Evolutionary conservation across 2,888 invertebrate genomes (phyloP).

Genomic region (Ornithoptera priamus): DNA sequence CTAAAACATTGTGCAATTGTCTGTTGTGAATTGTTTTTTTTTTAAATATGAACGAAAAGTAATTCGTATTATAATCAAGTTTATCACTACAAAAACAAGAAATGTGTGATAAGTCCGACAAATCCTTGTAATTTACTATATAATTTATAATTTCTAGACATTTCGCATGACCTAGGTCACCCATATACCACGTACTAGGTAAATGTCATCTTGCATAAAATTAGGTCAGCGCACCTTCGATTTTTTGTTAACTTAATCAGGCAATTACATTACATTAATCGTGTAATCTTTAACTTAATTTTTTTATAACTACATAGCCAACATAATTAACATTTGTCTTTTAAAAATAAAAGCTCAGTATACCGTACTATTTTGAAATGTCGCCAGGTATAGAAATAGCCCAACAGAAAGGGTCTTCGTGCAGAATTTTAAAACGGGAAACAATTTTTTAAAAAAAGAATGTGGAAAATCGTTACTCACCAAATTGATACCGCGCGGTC

Average conservation of each 20-base stretch:
- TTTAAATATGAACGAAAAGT: no score
- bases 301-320: no score
- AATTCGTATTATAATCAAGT: no score
- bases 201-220: slow-evolving; percentile 52
- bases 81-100: no score
- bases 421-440: no score
- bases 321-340: background rate
- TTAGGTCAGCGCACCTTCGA: slow-evolving; percentile 53
- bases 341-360: background rate
- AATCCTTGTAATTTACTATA: slow-evolving; percentile 4
- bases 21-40: no score
- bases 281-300: background rate
- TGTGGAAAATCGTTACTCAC: slow-evolving; percentile 64
- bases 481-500: slow-evolving; percentile 29
- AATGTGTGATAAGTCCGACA: no score
- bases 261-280: slow-evolving; percentile 11
- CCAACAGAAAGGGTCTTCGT: slow-evolving; percentile 19
- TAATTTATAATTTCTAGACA: slow-evolving; percentile 26
- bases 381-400: background rate
- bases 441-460: slow-evolving; percentile 40
- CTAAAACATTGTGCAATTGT: no score
- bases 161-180: slow-evolving; percentile 59
- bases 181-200: slow-evolving; percentile 41
- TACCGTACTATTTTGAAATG: background rate
- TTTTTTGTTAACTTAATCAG: slow-evolving; percentile 33